phyloP scores from a whole-genome alignment of 2,888 invertebrate genomes.

The Baccha elongata region DNA sequence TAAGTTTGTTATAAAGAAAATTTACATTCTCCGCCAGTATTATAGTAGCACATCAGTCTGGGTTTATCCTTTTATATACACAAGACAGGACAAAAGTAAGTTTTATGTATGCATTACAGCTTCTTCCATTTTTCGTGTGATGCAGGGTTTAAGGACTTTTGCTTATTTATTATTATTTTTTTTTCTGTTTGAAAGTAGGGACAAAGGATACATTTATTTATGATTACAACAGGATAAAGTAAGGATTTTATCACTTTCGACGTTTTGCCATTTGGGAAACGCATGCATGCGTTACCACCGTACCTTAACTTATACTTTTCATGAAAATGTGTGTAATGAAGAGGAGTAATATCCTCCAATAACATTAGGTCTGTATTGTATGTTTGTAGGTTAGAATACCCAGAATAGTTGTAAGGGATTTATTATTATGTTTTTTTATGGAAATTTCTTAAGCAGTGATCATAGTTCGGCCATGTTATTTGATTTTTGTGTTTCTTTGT shows the following conservation, averaged over 20 bases:
- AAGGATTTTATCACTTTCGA: constrained; percentile 71
- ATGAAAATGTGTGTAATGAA: constrained; percentile 54
- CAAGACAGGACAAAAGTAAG: constrained; percentile 44
- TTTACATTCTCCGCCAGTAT: constrained; percentile 59
- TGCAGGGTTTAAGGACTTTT: constrained; percentile 40
- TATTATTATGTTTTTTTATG: constrained; percentile 61
- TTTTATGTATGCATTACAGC: constrained; percentile 71
- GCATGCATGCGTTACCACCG: constrained; percentile 59
- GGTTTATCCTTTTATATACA: constrained; percentile 29
- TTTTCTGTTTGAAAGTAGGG: constrained; percentile 10
- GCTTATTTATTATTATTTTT: constrained; percentile 6
- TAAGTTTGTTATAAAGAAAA: constrained; percentile 58
- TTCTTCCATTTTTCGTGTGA: constrained; percentile 42
- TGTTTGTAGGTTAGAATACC: constrained; percentile 28
- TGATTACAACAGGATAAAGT: constrained; percentile 73
- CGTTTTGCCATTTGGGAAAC: constrained; percentile 51
- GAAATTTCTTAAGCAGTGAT: constrained; percentile 66
- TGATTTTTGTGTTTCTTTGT: not conserved
- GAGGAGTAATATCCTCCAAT: constrained; percentile 44
- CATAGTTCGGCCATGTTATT: constrained; percentile 44
- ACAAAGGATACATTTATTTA: constrained; percentile 56
- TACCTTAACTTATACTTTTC: not conserved
- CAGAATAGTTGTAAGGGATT: constrained; percentile 68
- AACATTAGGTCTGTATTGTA: constrained; percentile 25
- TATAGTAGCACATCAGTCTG: not conserved